Conservation (phyloP, 2,113 vertebrate genomes). For the Zosterops borbonicus region DNA sequence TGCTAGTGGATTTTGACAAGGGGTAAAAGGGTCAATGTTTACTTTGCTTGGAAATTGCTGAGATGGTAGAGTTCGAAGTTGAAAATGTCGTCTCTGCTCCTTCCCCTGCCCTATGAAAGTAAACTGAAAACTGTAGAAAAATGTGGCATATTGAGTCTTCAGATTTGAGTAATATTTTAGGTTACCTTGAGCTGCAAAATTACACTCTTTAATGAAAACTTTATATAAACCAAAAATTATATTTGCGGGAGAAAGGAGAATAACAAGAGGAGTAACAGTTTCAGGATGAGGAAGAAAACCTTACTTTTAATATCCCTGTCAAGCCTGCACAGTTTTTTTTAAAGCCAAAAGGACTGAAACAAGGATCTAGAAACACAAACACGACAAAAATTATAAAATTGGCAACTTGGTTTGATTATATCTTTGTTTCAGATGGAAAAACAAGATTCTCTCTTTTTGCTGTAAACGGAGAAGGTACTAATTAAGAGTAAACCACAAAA, state of each 20-base stretch:
- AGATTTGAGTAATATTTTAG: not conserved
- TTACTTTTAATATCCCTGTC: not conserved
- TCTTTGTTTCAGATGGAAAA: not conserved
- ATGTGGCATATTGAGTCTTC: not conserved
- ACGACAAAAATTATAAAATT: not conserved
- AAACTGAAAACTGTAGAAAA: not conserved
- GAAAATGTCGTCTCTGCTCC: not conserved
- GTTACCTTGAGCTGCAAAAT: not conserved
- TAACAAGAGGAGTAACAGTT: not conserved
- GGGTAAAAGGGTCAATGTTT: not conserved
- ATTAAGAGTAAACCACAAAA: not conserved
- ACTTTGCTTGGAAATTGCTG: constrained; percentile 19
- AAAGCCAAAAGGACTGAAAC: not conserved
- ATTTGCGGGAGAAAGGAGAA: not conserved
- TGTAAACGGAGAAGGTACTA: not conserved
- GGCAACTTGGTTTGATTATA: not conserved
- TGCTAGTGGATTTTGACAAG: not conserved
- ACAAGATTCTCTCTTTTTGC: not conserved
- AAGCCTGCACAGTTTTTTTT: not conserved
- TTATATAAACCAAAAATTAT: not conserved
- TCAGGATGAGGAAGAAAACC: not conserved
- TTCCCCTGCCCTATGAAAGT: not conserved
- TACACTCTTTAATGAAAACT: not conserved
- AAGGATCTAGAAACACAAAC: not conserved
- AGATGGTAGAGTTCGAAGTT: not conserved